Evolutionary conservation across 2,888 invertebrate species (phyloP), one percentile per base, ranked within the genome.

Genomic region (Dryadula phaetusa): DNA sequence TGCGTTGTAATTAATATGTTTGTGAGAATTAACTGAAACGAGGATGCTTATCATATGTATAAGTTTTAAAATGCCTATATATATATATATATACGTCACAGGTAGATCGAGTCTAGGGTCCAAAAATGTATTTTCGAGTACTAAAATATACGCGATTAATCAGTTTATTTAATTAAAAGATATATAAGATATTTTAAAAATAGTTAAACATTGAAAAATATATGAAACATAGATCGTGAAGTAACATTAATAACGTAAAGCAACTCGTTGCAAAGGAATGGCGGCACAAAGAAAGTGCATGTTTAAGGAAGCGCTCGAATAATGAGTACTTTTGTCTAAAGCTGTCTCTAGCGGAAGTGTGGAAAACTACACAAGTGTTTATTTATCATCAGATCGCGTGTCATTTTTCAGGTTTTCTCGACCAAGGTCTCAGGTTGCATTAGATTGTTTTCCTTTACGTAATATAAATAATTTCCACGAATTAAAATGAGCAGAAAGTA

Each of bases 1-100:
- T 44, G 44, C 56, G 22, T 25, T 46, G 46, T 60, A 60, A 60
- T 60, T 60, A 60, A 44, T 60, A 60, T 28, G 46, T 28, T 25
- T 4, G 18, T 44, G 46, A 60, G 44, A 60, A 42, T 46, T 44
- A 60, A 56, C 4, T 56, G 25, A 20, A 22, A 16, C 22, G 56
- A 56, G 2, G 8, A 8, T 25, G 10, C 32, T 32, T 52, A 16
- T 28, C 28, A 28, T 52, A 5, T 47, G 0, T 22, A 5, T 47
- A 12, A n/a, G n/a, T n/a, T n/a, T n/a, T n/a, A n/a, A n/a, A n/a
- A n/a, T n/a, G n/a, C n/a, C n/a, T 28, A 28, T 6, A 28, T 28
- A 28, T 6, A 28, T 28, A 28, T 6, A 28, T 28, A 28, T 6
- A 28, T 28, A 28, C 28, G 6, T 28, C 3, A 6, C 28, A n/a